phyloP scores from a whole-genome alignment of 2,888 invertebrate species.

The Neelides folsomi region DNA sequence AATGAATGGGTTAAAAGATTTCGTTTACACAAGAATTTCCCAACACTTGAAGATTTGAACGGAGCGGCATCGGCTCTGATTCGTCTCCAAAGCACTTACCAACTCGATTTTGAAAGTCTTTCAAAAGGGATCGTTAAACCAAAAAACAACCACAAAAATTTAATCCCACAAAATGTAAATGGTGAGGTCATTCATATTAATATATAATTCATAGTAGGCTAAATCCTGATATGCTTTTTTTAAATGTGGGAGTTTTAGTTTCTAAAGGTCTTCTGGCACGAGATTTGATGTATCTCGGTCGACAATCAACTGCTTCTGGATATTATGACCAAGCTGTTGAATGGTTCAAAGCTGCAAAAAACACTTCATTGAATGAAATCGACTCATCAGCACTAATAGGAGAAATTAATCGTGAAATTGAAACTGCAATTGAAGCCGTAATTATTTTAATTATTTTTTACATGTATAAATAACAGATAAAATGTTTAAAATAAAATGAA shows the following conservation, averaged over 20 bases:
- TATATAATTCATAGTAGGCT: too few species aligned
- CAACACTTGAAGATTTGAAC: constrained; percentile 34
- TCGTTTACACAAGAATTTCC: constrained; percentile 32
- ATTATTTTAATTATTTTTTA: neutral
- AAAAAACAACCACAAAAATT: neutral
- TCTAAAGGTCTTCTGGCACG: constrained; percentile 33
- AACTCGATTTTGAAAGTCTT: constrained; percentile 33
- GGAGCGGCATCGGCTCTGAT: constrained; percentile 35
- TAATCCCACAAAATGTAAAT: too few species aligned
- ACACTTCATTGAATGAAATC: constrained; percentile 31
- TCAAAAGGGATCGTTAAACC: constrained; percentile 29
- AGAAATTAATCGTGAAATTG: constrained; percentile 35
- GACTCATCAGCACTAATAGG: constrained; percentile 32
- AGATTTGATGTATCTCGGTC: constrained; percentile 37
- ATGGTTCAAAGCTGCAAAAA: constrained; percentile 36
- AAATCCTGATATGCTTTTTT: too few species aligned
- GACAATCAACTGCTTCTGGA: constrained; percentile 36
- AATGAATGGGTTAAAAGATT: constrained; percentile 30
- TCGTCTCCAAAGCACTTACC: constrained; percentile 34
- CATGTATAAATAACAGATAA: too few species aligned
- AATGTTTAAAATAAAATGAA: neutral
- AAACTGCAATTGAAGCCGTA: constrained; percentile 36
- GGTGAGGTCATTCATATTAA: too few species aligned
- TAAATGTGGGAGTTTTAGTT: too few species aligned
- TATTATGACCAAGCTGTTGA: constrained; percentile 36